Conservation (phyloP, 2,888 invertebrate genomes). For the Andrena trimmerana region DNA sequence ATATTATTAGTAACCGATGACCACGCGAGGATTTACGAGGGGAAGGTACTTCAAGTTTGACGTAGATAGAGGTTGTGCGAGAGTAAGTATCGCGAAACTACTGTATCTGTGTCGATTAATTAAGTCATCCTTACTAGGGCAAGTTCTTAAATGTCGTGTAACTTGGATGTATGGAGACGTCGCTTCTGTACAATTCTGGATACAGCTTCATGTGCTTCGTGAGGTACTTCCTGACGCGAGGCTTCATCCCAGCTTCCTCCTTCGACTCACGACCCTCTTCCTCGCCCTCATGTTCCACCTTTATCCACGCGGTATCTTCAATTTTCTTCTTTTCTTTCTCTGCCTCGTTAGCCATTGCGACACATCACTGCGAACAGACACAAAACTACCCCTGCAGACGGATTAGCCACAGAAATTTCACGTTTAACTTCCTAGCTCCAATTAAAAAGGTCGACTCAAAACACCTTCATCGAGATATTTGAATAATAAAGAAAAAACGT, state of each 20-base stretch:
- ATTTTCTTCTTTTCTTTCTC: background rate
- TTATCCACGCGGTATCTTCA: background rate
- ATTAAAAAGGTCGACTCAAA: too few relatives aligned
- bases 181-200: constrained; percentile 87
- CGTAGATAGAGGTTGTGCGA: too few relatives aligned
- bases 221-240: constrained; percentile 58
- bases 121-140: constrained; percentile 87
- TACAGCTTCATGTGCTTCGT: constrained; percentile 74
- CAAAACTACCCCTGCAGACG: background rate
- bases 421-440: too few relatives aligned
- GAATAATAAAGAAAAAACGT: too few relatives aligned
- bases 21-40: too few relatives aligned
- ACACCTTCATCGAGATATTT: too few relatives aligned
- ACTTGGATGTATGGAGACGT: constrained; percentile 88
- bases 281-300: background rate
- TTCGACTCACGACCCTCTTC: background rate
- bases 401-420: too few relatives aligned
- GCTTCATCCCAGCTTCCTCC: constrained; percentile 42
- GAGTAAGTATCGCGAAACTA: background rate
- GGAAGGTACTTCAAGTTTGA: too few relatives aligned
- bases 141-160: constrained; percentile 86
- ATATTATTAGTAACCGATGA: too few relatives aligned
- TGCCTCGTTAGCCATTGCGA: constrained; percentile 3
- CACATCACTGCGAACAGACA: constrained; percentile 11
- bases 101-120: too few relatives aligned